Conservation (phyloP, 1,140 invertebrate genomes). For the Antheraea pernyi region DNA sequence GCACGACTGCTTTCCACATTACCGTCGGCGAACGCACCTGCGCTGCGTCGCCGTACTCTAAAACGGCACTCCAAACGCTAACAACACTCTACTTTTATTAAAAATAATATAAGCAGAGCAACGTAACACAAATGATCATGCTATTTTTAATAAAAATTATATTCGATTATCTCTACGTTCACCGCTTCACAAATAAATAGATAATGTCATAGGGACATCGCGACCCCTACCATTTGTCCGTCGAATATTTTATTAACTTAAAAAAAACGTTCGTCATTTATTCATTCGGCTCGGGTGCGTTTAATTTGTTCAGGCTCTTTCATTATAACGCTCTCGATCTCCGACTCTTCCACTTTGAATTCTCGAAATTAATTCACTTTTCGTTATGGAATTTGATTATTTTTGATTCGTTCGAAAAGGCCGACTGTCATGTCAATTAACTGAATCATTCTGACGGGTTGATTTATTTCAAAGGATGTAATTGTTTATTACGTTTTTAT, state of each 20-base stretch:
- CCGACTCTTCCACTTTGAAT: slow-evolving; percentile 12
- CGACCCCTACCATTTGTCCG: slow-evolving; percentile 16
- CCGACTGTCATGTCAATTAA: slow-evolving; percentile 2
- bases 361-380: slow-evolving; percentile 22
- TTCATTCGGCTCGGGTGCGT: slow-evolving; percentile 24
- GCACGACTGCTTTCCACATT: background rate
- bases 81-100: background rate
- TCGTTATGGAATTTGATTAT: slow-evolving; percentile 16
- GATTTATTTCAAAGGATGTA: background rate
- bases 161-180: background rate
- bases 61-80: background rate
- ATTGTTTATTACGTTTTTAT: background rate
- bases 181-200: background rate
- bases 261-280: slow-evolving; percentile 27
- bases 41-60: background rate
- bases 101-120: background rate
- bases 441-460: background rate
- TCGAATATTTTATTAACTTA: slow-evolving; percentile 26
- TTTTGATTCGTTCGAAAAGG: slow-evolving; percentile 8
- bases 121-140: background rate
- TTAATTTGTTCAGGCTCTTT: slow-evolving; percentile 33
- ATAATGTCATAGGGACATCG: background rate
- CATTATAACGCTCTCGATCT: slow-evolving; percentile 18
- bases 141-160: background rate
- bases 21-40: background rate